Conservation (phyloP, 2,797 vertebrate species). For the Mallotus villosus region DNA sequence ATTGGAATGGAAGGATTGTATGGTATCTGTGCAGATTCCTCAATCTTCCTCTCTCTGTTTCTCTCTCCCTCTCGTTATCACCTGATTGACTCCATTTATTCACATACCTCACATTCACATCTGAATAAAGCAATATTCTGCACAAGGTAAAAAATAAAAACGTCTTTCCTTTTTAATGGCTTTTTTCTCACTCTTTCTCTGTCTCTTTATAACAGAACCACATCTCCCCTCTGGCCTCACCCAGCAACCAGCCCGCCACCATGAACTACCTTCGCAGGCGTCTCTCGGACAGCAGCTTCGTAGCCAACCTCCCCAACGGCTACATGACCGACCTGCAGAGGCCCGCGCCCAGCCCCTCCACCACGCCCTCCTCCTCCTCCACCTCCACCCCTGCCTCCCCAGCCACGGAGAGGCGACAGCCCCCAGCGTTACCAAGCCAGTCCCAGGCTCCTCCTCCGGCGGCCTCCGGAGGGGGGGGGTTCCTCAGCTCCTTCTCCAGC, state of each 20-base stretch:
- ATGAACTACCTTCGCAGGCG: slow-evolving; percentile 98
- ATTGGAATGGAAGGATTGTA: not conserved
- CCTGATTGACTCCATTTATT: not conserved
- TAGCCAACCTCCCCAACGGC: slow-evolving; percentile 94
- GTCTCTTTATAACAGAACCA: not conserved
- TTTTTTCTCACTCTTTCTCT: not conserved
- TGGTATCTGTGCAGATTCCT: not conserved
- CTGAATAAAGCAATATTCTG: too few relatives aligned
- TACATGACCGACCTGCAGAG: slow-evolving; percentile 96
- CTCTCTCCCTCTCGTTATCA: not conserved
- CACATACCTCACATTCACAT: not conserved
- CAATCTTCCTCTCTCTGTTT: not conserved
- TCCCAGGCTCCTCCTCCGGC: slow-evolving; percentile 43
- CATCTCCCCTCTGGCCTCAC: slow-evolving; percentile 51
- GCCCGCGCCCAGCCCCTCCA: slow-evolving; percentile 76
- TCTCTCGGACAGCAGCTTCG: slow-evolving; percentile 95
- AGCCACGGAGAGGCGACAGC: slow-evolving; percentile 83
- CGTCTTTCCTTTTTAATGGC: not conserved
- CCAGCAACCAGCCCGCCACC: slow-evolving; percentile 48
- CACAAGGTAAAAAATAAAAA: too few relatives aligned
- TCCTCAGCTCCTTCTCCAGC: slow-evolving; percentile 92
- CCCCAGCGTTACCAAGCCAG: slow-evolving; percentile 72
- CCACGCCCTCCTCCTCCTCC: slow-evolving; percentile 76
- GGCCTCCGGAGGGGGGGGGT: slow-evolving; percentile 73
- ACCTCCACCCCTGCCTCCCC: slow-evolving; percentile 87